Base-by-base conservation (phyloP, 2,888 invertebrate genomes). In the Uropetala carovei region DNA sequence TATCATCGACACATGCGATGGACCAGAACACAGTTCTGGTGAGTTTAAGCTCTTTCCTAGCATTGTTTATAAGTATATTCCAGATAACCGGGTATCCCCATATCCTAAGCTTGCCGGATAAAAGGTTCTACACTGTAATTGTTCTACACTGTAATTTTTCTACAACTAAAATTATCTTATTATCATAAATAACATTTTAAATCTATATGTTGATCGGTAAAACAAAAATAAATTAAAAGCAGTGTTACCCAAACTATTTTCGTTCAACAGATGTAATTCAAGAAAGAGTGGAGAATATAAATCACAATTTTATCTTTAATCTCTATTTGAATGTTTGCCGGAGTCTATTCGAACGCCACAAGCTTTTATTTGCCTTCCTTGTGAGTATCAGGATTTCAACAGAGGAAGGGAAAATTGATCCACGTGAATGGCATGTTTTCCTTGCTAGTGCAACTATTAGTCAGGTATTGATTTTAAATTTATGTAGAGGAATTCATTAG, bases 341-440 rank as follows among this genome's bases (percentile, higher is more conserved):
- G 91, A 98, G 98, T 93, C 96, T 99, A 92, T 99, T 99, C 94
- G 98, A 98, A 94, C 97, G 97, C 93, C 98, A 99, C 95, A 98
- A 99, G 95, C 95, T 99, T 18, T 96, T 98, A 93, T 99, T 98
- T 95, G 98, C 97, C 11, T 97, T 98, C 94, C 96, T 98, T 56
- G 94, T 98, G 58, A 97, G 97, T 93, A 96, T 96, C 0, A 95
- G 98, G 75, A 96, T 98, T 22, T 95, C 97, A 93, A 95, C 97
- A 93, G 96, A 97, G 92, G 95, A 95, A 1, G 96, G 96, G 0
- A 94, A 95, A 83, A 96, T 98, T 30, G 95, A 97, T 89, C 94
- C 94, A 9, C 95, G 95, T 0, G 98, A 98, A 94, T 97, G 98
- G 96, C 96, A 97, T 93, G 98, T 97, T 94, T 95, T 98, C 86